These are phyloP conservation scores for Hybognathus amarus DNA, from an alignment of 2,797 vertebrate genomes.

Conservation along the genomic window DNA sequence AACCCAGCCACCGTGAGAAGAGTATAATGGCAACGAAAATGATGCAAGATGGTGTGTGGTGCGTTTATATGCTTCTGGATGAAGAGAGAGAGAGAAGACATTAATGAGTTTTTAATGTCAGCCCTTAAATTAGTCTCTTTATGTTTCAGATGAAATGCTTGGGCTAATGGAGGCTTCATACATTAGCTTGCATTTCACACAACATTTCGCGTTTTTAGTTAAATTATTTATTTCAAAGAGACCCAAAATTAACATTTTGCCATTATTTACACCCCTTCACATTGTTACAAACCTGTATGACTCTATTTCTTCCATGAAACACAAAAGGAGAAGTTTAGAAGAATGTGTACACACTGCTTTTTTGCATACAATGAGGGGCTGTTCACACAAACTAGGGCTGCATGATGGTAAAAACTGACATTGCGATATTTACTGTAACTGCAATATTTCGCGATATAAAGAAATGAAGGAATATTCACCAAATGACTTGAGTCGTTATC, in stretches of 20 bases:
- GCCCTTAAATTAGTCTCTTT: constrained; percentile 41
- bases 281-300: neutral
- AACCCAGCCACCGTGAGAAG: constrained; percentile 14
- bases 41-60: constrained; percentile 2
- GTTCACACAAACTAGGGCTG: neutral
- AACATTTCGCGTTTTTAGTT: neutral
- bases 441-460: neutral
- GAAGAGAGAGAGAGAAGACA: neutral
- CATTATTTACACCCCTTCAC: neutral
- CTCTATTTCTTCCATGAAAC: neutral
- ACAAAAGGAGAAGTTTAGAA: neutral
- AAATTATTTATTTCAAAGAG: neutral
- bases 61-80: constrained; percentile 4
- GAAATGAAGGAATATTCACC: neutral
- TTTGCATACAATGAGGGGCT: neutral
- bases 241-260: neutral
- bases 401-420: neutral
- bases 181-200: constrained; percentile 16
- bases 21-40: constrained; percentile 13
- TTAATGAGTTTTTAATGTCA: constrained; percentile 50
- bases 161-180: constrained; percentile 15
- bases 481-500: neutral
- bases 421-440: neutral
- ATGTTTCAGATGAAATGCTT: constrained; percentile 31
- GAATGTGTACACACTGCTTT: neutral